Evolutionary conservation across 1,140 invertebrate species (phyloP), one percentile per base, ranked within the genome.

Genomic region (Bombus pyrosoma): DNA sequence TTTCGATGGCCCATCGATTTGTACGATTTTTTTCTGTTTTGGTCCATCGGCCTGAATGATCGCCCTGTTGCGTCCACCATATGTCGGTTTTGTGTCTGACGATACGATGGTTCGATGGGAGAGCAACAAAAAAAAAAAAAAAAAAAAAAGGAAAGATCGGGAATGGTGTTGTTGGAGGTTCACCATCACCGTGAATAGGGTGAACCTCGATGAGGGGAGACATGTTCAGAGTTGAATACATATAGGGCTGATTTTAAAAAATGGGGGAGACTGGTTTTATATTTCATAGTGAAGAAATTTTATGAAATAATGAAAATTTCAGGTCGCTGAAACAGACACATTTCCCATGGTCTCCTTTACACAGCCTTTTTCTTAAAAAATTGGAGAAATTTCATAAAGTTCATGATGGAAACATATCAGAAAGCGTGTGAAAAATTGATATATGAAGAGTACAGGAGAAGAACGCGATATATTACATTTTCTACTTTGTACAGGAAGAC

Each of bases 1-100:
- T 43, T 34, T 74, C 34, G 75, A 77, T 28, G 81, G n/a, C 5
- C n/a, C 47, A 15, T 62, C 75, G 37, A 71, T 77, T 83, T 34
- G 64, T 32, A 53, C 39, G 57, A 59, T 43, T 71, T 37, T 53
- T 43, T 62, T 28, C 32, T 76, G 74, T 76, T 76, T 76, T 37
- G 6, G 28, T 53, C 6, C 59, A n/a, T n/a, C 28, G 28, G 2
- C 25, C 71, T 73, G 74, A 76, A 76, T 32, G 74, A 59, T 76
- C 34, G 53, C 25, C 53, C 32, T 59, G 74, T 59, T 76, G 74
- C 74, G 32, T 9, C n/a, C 32, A n/a, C 28, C 39, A n/a, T 28
- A 13, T 59, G 74, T 34, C 53, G 25, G 13, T 37, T 59, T 76
- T n/a, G 25, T 32, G 41, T 73, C n/a, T 39, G 34, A 76, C 34